phyloP scores from a whole-genome alignment of 2,113 vertebrate genomes.

The Rutilus rutilus region DNA sequence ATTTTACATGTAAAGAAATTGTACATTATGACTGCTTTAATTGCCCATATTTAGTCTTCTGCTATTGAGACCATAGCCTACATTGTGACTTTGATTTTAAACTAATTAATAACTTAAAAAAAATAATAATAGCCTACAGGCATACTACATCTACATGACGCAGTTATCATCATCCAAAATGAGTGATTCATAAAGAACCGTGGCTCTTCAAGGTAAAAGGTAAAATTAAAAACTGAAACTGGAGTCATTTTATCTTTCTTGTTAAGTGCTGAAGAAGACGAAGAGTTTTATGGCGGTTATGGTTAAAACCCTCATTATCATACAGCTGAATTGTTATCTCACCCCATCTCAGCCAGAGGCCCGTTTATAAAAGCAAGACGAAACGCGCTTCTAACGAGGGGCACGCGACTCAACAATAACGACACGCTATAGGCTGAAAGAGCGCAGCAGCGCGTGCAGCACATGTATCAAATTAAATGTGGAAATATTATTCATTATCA shows the following conservation, averaged over 20 bases:
- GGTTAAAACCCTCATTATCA: slow-evolving; percentile 68
- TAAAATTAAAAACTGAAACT: background rate
- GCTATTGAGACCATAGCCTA: too few relatives aligned
- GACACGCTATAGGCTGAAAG: slow-evolving; percentile 68
- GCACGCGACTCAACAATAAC: slow-evolving; percentile 74
- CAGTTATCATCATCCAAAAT: background rate
- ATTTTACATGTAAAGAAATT: background rate
- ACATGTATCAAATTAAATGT: slow-evolving; percentile 28
- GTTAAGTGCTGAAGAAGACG: background rate
- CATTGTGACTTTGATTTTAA: background rate
- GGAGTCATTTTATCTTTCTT: background rate
- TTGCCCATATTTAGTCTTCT: background rate
- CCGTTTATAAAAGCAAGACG: slow-evolving; percentile 67
- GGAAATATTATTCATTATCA: slow-evolving; percentile 14
- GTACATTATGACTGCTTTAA: background rate
- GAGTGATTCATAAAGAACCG: background rate
- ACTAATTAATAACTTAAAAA: background rate
- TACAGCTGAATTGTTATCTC: slow-evolving; percentile 77
- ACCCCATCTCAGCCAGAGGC: slow-evolving; percentile 43
- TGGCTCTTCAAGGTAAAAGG: background rate
- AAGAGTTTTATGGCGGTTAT: slow-evolving; percentile 31
- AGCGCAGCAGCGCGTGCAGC: slow-evolving; percentile 58
- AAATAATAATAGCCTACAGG: background rate
- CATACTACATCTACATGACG: background rate
- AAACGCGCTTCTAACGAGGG: slow-evolving; percentile 52